Conservation (phyloP, 2,113 vertebrate species). For the pig (Sus scrofa) region DNA sequence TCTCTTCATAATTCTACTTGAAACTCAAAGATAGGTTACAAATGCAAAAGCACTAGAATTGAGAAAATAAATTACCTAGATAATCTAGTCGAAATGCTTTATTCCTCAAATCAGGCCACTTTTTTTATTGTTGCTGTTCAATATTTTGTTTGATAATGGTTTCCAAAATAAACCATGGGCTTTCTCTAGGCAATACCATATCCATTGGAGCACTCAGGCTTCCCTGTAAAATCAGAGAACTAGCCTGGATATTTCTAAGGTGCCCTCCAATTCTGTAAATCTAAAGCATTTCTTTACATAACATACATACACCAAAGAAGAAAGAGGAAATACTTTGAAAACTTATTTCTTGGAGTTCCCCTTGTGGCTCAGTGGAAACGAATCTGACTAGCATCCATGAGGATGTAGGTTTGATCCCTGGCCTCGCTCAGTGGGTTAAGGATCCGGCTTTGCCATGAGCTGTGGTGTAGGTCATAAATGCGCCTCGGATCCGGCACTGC, state of each 20-base stretch:
- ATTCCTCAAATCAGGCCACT: not conserved
- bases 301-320: not conserved
- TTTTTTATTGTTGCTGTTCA: not conserved
- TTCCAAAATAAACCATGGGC: not conserved
- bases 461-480: too few relatives aligned
- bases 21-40: not conserved
- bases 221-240: not conserved
- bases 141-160: not conserved
- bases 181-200: not conserved
- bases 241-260: not conserved
- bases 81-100: not conserved
- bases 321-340: not conserved
- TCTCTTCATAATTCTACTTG: not conserved
- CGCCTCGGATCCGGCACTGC: too few relatives aligned
- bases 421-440: too few relatives aligned
- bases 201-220: not conserved
- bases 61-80: not conserved
- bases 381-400: too few relatives aligned
- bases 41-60: not conserved
- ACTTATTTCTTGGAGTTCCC: not conserved
- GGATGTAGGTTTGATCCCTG: too few relatives aligned
- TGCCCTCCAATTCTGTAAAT: not conserved
- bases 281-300: not conserved
- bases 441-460: too few relatives aligned
- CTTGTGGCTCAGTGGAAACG: too few relatives aligned